A percentile compares a stretch with the other conserved stretches of the same genome.
phyloP scores from a whole-genome alignment of 2,113 vertebrate genomes.

The Corythornis madagascariensis region DNA sequence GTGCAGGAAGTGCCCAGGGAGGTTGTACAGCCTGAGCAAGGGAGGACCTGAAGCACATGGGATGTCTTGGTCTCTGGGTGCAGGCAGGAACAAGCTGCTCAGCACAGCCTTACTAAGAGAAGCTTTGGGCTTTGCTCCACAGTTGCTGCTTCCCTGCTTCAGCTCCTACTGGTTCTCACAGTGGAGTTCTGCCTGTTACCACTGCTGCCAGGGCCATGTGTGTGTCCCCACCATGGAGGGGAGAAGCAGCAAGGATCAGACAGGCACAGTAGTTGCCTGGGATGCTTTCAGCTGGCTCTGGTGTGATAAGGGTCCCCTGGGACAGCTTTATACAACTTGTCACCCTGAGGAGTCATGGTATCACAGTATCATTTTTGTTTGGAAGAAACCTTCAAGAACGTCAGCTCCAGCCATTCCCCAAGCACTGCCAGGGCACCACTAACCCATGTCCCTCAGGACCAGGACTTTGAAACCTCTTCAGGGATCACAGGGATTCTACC shows the following conservation, averaged over 20 bases:
- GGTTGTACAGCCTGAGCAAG: accelerated
- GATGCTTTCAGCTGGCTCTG: accelerated
- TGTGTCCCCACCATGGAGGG: no score
- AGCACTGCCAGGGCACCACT: no score
- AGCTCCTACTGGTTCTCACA: background rate
- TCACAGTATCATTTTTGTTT: background rate
- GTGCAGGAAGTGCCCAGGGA: accelerated
- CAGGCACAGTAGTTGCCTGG: accelerated
- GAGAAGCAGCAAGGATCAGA: no score
- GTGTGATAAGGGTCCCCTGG: accelerated
- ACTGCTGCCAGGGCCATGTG: accelerated
- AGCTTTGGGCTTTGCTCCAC: background rate
- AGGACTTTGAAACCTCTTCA: background rate
- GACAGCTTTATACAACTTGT: no score
- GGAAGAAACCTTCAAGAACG: no score
- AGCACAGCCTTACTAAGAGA: background rate
- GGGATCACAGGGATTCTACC: background rate
- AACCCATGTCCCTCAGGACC: background rate
- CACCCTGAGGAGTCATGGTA: background rate
- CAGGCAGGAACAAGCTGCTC: background rate
- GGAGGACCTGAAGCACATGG: accelerated
- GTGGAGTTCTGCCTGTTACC: background rate
- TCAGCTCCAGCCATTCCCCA: background rate
- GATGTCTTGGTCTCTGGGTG: accelerated
- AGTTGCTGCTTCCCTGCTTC: accelerated